A percentile compares a stretch with the other conserved stretches of the same genome.
Evolutionary conservation across 2,113 vertebrate species (phyloP).

Genomic region (Pelobates fuscus): DNA sequence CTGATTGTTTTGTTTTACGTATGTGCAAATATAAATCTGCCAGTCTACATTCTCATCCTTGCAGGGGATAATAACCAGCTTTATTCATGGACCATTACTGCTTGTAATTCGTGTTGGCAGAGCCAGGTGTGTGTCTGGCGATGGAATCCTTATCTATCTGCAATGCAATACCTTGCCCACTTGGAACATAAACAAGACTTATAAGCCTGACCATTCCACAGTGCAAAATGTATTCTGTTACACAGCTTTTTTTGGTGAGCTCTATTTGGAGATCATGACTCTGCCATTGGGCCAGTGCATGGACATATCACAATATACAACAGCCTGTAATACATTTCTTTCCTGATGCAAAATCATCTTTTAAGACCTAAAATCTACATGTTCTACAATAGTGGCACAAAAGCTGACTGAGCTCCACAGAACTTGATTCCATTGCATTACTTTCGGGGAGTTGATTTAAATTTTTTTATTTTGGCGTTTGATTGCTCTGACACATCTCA

Average conservation of each 20-base stretch:
- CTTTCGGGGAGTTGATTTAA: no score
- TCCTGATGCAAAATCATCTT: no score
- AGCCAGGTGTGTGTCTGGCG: neutral
- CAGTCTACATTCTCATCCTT: neutral
- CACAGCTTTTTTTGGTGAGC: slow-evolving; percentile 22
- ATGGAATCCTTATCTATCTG: neutral
- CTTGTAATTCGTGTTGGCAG: slow-evolving; percentile 13
- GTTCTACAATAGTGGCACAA: no score
- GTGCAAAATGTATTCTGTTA: slow-evolving; percentile 22
- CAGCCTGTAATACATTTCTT: neutral
- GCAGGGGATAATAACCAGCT: neutral
- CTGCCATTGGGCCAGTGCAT: slow-evolving; percentile 5
- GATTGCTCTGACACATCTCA: neutral
- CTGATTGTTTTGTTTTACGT: neutral
- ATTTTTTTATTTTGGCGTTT: neutral
- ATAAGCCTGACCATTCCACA: neutral
- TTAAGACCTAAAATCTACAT: slow-evolving; percentile 6
- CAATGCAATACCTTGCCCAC: neutral
- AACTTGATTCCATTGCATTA: no score
- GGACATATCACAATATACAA: slow-evolving; percentile 38
- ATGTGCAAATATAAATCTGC: neutral
- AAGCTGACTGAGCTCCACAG: no score
- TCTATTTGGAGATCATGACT: slow-evolving; percentile 41
- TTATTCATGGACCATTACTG: neutral
- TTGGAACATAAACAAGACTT: neutral